Base-by-base conservation (phyloP, 2,113 vertebrate genomes). In the Ictalurus furcatus region DNA sequence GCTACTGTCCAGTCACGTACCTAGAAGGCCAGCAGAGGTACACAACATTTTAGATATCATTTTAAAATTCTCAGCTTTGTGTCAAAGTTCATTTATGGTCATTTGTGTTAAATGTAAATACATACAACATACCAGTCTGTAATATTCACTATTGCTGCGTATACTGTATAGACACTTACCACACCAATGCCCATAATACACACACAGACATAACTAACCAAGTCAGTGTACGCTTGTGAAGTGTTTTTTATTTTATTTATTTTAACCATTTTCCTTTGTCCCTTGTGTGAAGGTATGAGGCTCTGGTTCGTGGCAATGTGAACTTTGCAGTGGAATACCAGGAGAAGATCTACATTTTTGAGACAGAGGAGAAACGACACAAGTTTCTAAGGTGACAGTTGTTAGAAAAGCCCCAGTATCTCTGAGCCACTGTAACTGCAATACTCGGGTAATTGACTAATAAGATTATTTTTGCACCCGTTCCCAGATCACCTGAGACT, bases 1-100 rank as follows among this genome's bases (percentile, higher is more conserved):
- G 98, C 74, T 98, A 97, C 92, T 99, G 98, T 89, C 96, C 98
- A 6, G 97, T 99, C 90, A 97, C 97, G 78, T 99, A 97, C 87
- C 90, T 95, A 89, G 97, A 99, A 56, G 98, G 97, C 83, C 95
- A 97, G 25, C 95, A 96, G 90, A 98, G 97, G 98, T 97, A n/a
- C 6, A 30, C 65, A 85, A n/a, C 28, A 65, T 71, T 52, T 69
- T 65, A 23, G 6, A 54, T 48, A 17, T 34, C 6, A 21, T 23
- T 69, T 23, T 6, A 48, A 28, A 48, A 81, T 58, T 58, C 13
- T 30, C 4, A 25, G 23, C 40, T 44, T 54, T 52, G 73, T 48
- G 11, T 76, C 12, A 23, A 78, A 78, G 34, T 74, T 73, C 44
- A 76, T 76, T 74, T 21, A 21, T 74, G 7, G 40, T 37, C 2